These are phyloP conservation scores for Chloromyia formosa DNA, from an alignment of 2,888 invertebrate genomes.

Conservation along the genomic window DNA sequence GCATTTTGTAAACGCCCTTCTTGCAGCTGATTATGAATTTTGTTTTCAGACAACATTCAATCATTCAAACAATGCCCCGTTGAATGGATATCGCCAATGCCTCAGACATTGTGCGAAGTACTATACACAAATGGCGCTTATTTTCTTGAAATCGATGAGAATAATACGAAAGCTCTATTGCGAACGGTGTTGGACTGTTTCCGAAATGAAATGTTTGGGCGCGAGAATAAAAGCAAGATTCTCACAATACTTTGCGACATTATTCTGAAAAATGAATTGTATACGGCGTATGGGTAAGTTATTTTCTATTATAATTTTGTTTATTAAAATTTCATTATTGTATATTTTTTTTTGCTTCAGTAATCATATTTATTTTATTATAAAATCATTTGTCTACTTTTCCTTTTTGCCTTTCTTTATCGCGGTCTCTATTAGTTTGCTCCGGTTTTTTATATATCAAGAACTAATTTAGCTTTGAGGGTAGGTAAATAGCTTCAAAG, in stretches of 20 bases:
- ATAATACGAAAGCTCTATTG: constrained; percentile 57
- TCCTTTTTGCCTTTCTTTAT: too few species aligned
- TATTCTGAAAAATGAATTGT: constrained; percentile 62
- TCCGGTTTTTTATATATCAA: too few species aligned
- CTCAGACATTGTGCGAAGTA: constrained; percentile 54
- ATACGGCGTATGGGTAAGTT: constrained; percentile 59
- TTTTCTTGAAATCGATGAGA: constrained; percentile 52
- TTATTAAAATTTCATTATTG: neutral
- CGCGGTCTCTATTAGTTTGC: too few species aligned
- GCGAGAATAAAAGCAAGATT: constrained; percentile 59
- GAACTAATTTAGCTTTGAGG: too few species aligned
- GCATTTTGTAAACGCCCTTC: too few species aligned
- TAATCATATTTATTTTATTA: neutral
- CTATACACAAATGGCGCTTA: constrained; percentile 54
- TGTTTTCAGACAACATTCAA: constrained; percentile 12
- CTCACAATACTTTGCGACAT: constrained; percentile 65
- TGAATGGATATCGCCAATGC: constrained; percentile 21
- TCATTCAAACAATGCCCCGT: constrained; percentile 25
- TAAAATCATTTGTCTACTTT: neutral
- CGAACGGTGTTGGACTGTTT: constrained; percentile 55
- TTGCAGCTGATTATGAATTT: neutral
- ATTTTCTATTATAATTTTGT: too few species aligned
- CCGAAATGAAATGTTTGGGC: constrained; percentile 53
- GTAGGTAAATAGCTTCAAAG: too few species aligned
- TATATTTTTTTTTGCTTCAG: neutral